Conservation (phyloP, 1,140 invertebrate species). For the Drosophila watanabei region DNA sequence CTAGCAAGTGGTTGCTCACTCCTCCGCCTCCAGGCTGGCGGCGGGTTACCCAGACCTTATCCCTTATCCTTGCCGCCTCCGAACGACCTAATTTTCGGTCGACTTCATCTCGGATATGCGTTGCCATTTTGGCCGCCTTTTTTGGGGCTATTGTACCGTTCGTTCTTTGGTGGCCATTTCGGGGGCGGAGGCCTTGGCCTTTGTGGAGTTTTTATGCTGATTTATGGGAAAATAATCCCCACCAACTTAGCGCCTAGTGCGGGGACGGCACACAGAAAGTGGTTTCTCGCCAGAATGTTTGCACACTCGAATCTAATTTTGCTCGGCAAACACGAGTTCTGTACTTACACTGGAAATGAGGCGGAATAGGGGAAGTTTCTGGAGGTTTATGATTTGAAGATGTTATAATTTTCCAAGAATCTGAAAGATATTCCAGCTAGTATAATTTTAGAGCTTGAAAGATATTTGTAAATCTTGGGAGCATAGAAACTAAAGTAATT, state of each 20-base stretch:
- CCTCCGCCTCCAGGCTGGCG: neutral
- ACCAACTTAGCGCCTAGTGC: constrained; percentile 66
- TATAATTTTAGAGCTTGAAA: too few species aligned
- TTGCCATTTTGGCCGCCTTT: constrained; percentile 31
- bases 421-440: too few species aligned
- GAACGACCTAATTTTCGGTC: constrained; percentile 72
- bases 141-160: constrained; percentile 19
- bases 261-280: constrained; percentile 26
- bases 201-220: constrained; percentile 77
- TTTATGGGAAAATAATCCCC: constrained; percentile 80
- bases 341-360: neutral
- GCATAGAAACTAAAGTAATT: neutral
- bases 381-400: neutral
- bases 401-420: neutral
- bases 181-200: constrained; percentile 38
- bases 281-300: constrained; percentile 37
- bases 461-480: neutral
- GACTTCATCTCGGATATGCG: constrained; percentile 72
- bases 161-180: constrained; percentile 34
- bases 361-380: neutral
- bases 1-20: constrained; percentile 64
- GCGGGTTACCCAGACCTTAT: neutral
- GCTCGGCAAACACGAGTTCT: constrained; percentile 26
- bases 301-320: constrained; percentile 54
- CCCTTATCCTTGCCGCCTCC: constrained; percentile 8